phyloP scores from a whole-genome alignment of 2,113 vertebrate species.

The Orcinus orca region DNA sequence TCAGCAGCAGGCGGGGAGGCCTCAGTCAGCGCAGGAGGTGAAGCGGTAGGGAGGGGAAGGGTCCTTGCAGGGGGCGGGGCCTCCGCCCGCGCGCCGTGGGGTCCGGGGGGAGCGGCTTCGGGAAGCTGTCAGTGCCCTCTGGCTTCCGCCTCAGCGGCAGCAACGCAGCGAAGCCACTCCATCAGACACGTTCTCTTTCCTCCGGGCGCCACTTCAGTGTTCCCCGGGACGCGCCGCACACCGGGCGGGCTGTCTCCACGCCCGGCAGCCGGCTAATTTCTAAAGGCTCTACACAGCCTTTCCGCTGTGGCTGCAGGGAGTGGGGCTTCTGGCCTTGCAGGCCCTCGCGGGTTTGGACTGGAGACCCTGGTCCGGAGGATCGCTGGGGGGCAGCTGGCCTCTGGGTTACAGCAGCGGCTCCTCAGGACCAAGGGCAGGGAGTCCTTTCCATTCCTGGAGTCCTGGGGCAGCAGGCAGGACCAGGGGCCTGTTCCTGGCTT shows the following conservation, averaged over 20 bases:
- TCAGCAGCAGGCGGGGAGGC: background rate
- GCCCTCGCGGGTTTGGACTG: background rate
- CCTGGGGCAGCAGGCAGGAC: background rate
- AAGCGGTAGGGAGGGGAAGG: background rate
- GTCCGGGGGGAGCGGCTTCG: background rate
- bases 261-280: constrained; percentile 33
- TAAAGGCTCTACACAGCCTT: background rate
- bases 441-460: no score
- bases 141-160: background rate
- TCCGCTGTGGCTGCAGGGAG: background rate
- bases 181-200: fast-evolving
- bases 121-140: background rate
- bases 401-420: background rate
- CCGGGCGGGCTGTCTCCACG: background rate
- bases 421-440: background rate
- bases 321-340: background rate
- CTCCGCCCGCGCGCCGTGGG: no score
- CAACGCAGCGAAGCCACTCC: background rate
- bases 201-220: background rate
- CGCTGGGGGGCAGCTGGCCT: background rate
- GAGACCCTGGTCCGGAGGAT: background rate
- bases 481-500: background rate
- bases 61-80: background rate
- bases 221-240: background rate
- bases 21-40: background rate